These are phyloP conservation scores for Pseudochaenichthys georgianus DNA, from an alignment of 2,797 vertebrate species.

Conservation along the genomic window DNA sequence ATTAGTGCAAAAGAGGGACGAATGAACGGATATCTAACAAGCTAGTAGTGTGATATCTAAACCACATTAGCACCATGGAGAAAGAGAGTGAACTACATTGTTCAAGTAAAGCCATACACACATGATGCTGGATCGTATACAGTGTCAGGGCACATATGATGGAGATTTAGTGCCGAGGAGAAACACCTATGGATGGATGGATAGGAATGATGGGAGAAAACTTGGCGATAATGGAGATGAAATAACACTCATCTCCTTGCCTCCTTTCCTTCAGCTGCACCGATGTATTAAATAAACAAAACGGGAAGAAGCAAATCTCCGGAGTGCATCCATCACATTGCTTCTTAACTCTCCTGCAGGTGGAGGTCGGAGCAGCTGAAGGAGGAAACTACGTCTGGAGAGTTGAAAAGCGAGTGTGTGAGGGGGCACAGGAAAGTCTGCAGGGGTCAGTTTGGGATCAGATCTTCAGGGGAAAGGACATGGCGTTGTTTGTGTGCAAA, in stretches of 20 bases:
- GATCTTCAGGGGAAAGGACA: conserved; percentile 60
- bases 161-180: conserved; percentile 32
- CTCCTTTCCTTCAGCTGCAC: conserved; percentile 59
- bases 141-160: conserved; percentile 23
- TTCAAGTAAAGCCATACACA: conserved; percentile 73
- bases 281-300: conserved; percentile 29
- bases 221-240: conserved; percentile 35
- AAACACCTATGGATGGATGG: conserved; percentile 32
- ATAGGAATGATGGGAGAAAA: conserved; percentile 38
- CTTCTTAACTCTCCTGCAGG: conserved; percentile 41
- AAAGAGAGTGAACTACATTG: conserved; percentile 37
- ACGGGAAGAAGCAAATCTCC: conserved; percentile 76
- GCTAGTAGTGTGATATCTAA: conserved; percentile 45
- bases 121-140: conserved; percentile 44
- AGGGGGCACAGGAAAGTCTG: conserved; percentile 1
- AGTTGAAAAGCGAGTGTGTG: conserved; percentile 12
- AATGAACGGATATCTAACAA: conserved; percentile 37
- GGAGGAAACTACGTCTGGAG: conserved; percentile 31
- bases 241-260: conserved; percentile 19
- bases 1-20: conserved; percentile 27
- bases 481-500: conserved; percentile 83
- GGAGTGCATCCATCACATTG: conserved; percentile 80
- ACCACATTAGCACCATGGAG: conserved; percentile 75
- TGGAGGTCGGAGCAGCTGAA: conserved; percentile 59
- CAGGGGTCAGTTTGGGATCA: conserved; percentile 52